Conservation (phyloP, 2,888 invertebrate species). For the Thalpophila matura region DNA sequence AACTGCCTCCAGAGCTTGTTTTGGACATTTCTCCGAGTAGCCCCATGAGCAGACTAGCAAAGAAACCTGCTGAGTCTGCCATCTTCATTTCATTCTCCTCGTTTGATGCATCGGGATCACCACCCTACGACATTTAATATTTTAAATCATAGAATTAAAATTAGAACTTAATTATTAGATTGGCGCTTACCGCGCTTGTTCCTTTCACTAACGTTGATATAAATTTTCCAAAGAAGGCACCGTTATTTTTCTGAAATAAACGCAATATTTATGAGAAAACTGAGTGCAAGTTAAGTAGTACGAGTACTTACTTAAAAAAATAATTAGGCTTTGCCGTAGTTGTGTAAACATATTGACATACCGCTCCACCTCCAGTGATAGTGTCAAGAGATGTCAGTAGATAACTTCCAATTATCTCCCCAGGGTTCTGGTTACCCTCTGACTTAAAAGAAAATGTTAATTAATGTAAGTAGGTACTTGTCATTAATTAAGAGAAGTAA, state of each 20-base stretch:
- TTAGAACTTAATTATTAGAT: neutral
- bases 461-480: neutral
- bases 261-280: neutral
- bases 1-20: constrained; percentile 78
- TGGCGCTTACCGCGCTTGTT: constrained; percentile 82
- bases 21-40: constrained; percentile 86
- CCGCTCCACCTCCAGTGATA: constrained; percentile 87
- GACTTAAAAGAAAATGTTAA: constrained; percentile 68
- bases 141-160: neutral
- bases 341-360: constrained; percentile 66
- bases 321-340: too few relatives aligned
- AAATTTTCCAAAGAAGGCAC: constrained; percentile 85
- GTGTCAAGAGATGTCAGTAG: constrained; percentile 85
- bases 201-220: constrained; percentile 84
- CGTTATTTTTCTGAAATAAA: constrained; percentile 84
- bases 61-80: constrained; percentile 83
- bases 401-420: constrained; percentile 83
- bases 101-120: constrained; percentile 69
- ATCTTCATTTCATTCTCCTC: constrained; percentile 69
- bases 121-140: constrained; percentile 70
- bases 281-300: neutral
- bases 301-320: neutral
- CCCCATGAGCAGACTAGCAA: constrained; percentile 79
- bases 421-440: constrained; percentile 85
- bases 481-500: neutral